Conservation (phyloP, 2,113 vertebrate genomes). For the Hoplias malabaricus region DNA sequence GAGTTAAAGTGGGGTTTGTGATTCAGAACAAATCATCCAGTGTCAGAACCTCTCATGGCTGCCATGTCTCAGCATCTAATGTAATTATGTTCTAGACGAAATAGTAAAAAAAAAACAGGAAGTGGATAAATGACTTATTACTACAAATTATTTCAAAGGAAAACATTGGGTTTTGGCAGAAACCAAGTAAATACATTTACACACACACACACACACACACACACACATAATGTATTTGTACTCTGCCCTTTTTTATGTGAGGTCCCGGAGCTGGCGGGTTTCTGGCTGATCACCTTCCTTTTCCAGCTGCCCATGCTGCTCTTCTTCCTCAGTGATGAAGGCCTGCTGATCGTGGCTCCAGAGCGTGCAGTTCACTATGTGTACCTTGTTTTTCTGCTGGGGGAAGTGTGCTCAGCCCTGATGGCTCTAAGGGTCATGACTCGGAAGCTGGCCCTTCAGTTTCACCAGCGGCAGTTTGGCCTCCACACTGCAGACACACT, state of each 20-base stretch:
- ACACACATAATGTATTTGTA: no score
- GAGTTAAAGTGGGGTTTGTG: no score
- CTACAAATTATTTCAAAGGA: no score
- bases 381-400: slow-evolving; percentile 73
- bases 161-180: no score
- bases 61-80: no score
- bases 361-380: slow-evolving; percentile 75
- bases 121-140: no score
- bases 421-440: slow-evolving; percentile 74
- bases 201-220: no score
- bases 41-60: no score
- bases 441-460: slow-evolving; percentile 73
- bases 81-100: no score
- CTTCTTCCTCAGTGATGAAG: slow-evolving; percentile 79
- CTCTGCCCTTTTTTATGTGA: slow-evolving; percentile 53
- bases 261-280: slow-evolving; percentile 83
- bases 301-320: slow-evolving; percentile 85
- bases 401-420: slow-evolving; percentile 71
- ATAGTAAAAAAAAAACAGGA: no score
- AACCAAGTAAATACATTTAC: no score
- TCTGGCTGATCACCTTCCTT: slow-evolving; percentile 81
- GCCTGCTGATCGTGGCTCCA: slow-evolving; percentile 72
- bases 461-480: slow-evolving; percentile 73
- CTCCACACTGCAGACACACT: slow-evolving; percentile 41
- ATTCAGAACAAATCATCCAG: no score